phyloP scores from a whole-genome alignment of 2,888 invertebrate genomes.

The Octodonta nipae region DNA sequence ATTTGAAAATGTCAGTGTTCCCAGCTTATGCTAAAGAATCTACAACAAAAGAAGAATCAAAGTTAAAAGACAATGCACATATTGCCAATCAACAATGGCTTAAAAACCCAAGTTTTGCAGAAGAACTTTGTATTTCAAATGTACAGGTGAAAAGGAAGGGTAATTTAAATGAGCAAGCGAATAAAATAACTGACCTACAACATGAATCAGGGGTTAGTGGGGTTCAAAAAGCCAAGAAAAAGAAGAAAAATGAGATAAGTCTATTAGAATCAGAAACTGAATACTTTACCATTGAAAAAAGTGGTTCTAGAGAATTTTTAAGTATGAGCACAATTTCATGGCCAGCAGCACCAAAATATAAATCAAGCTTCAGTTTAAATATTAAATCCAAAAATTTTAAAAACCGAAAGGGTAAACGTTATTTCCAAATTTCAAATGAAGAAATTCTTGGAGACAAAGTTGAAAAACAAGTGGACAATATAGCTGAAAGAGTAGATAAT shows the following conservation, averaged over 20 bases:
- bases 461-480: conserved; percentile 17
- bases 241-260: conserved; percentile 21
- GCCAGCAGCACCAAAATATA: conserved; percentile 49
- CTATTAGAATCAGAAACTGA: conserved; percentile 18
- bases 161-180: background rate
- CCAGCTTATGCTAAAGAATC: conserved; percentile 33
- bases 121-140: conserved; percentile 16
- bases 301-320: conserved; percentile 42
- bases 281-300: conserved; percentile 18
- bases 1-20: conserved; percentile 36
- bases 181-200: conserved; percentile 3
- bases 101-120: conserved; percentile 35
- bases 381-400: conserved; percentile 14
- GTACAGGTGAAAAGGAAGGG: no score
- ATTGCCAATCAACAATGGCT: conserved; percentile 26
- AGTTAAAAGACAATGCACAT: conserved; percentile 2
- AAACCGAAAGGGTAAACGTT: conserved; percentile 28
- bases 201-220: no score
- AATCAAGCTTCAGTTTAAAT: conserved; percentile 19
- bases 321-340: conserved; percentile 48
- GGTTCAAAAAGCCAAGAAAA: conserved; percentile 4
- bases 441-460: conserved; percentile 16
- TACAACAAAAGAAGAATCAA: conserved; percentile 10
- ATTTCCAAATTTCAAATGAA: conserved; percentile 20
- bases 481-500: conserved; percentile 14